Base-by-base conservation (phyloP, 2,888 invertebrate species). In the Luperina testacea region DNA sequence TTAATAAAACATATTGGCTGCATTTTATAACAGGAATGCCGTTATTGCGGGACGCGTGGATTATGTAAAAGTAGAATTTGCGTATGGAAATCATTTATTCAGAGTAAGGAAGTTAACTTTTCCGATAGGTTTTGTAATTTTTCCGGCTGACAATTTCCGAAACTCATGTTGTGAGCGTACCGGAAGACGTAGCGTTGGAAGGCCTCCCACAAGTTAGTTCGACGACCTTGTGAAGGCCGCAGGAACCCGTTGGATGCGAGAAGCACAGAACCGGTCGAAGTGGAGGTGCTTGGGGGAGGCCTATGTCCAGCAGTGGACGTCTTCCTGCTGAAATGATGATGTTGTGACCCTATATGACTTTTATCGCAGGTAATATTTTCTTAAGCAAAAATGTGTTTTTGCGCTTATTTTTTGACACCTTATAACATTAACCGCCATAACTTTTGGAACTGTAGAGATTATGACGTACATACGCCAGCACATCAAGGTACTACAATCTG, bases 1-100 rank as follows among this genome's bases (percentile, higher is more conserved):
- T 76, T 77, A 77, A 73, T 75, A 81, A 84, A 80, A 84, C 69
- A 38, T 69, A 69, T 80, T 80, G 27, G 65, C 65, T 88, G 73
- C 83, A 88, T 83, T 78, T 80, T 75, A n/a, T 59, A 59, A 61
- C 7, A 64, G 20, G 45, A 67, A 71, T 42, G 13, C 61, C 27
- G 24, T 32, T 81, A 63, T 76, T 61, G 57, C 1, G 27, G 24
- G 32, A 45, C 9, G 13, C 7, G 1, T 11, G 7, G 17, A 4
- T 48, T 65, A n/a, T 13, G 9, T 1, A 5, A 27, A 32, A 63
- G 9, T 53, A 42, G 0, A 27, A 24, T 63, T 51, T 63, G 15
- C 17, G 24, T 11, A 24, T 15, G 24, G 15, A 27, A 9, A 27
- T 53, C n/a, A 69, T 48, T 72, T 27, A 45, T 13, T 75, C 27